Evolutionary conservation across 2,888 invertebrate genomes (phyloP).

Genomic region (Brenthis hecate): DNA sequence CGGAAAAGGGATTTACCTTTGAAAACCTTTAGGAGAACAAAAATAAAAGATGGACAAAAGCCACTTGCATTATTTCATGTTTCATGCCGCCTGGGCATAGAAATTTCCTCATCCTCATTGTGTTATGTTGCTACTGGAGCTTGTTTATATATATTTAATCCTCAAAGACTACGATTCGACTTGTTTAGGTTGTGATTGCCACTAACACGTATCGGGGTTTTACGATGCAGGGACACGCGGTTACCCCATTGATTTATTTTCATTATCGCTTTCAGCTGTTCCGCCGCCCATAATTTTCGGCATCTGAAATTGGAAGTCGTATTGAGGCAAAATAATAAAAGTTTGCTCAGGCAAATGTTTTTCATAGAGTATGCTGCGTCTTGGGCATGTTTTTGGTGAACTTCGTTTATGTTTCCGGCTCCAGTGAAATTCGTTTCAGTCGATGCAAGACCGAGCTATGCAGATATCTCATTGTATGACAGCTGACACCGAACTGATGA

Average conservation of each 20-base stretch:
- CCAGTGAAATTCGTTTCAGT: constrained; percentile 45
- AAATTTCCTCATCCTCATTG: constrained; percentile 55
- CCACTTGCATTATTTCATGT: constrained; percentile 63
- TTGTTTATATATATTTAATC: constrained; percentile 64
- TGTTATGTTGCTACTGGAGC: constrained; percentile 72
- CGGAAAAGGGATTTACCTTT: constrained; percentile 53
- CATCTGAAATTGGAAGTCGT: constrained; percentile 48
- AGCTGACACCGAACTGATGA: constrained; percentile 66
- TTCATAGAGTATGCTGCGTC: constrained; percentile 9
- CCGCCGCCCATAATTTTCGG: constrained; percentile 54
- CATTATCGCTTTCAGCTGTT: constrained; percentile 60
- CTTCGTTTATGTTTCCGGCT: constrained; percentile 35
- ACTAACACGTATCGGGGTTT: constrained; percentile 58
- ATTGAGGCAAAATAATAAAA: constrained; percentile 49
- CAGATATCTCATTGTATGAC: constrained; percentile 78
- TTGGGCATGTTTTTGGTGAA: constrained; percentile 41
- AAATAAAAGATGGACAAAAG: constrained; percentile 63
- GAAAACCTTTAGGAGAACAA: constrained; percentile 44
- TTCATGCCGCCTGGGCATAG: constrained; percentile 59
- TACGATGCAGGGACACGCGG: constrained; percentile 60
- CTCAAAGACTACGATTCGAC: constrained; percentile 52
- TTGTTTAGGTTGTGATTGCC: constrained; percentile 49
- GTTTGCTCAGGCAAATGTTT: constrained; percentile 19
- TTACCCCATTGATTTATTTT: constrained; percentile 61
- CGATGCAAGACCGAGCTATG: constrained; percentile 65